Percentiles rank a stretch among this genome's conserved stretches.
Conservation (phyloP, 2,113 vertebrate species). For the Ciconia boyciana region DNA sequence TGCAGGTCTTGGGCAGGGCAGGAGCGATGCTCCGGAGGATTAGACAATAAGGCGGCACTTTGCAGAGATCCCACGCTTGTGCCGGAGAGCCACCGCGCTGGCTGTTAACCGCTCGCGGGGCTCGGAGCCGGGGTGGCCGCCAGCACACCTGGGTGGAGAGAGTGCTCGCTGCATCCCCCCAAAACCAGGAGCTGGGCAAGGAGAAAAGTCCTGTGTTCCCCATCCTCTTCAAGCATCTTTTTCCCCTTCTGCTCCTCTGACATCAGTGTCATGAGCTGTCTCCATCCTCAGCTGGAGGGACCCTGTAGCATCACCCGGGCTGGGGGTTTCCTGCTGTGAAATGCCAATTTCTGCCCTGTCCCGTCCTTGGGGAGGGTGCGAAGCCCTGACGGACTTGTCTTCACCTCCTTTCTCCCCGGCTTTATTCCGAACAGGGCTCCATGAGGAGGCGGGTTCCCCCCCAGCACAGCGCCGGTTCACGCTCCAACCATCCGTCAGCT, state of each 20-base stretch:
- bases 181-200: neutral
- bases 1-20: neutral
- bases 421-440: neutral
- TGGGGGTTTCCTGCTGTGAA: neutral
- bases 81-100: fast-evolving
- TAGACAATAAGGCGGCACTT: neutral
- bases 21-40: neutral
- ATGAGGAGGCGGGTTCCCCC: neutral
- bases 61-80: fast-evolving
- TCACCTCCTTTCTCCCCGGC: neutral
- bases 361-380: neutral
- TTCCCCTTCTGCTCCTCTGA: neutral
- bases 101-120: fast-evolving
- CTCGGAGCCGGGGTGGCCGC: fast-evolving
- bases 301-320: fast-evolving
- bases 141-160: fast-evolving
- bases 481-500: neutral
- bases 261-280: neutral
- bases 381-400: neutral
- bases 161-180: fast-evolving
- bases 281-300: neutral
- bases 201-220: fast-evolving
- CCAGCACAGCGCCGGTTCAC: fast-evolving
- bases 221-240: neutral
- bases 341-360: neutral